Evolutionary conservation across 2,797 vertebrate genomes (phyloP).

Genomic region (Pangasius macronema): DNA sequence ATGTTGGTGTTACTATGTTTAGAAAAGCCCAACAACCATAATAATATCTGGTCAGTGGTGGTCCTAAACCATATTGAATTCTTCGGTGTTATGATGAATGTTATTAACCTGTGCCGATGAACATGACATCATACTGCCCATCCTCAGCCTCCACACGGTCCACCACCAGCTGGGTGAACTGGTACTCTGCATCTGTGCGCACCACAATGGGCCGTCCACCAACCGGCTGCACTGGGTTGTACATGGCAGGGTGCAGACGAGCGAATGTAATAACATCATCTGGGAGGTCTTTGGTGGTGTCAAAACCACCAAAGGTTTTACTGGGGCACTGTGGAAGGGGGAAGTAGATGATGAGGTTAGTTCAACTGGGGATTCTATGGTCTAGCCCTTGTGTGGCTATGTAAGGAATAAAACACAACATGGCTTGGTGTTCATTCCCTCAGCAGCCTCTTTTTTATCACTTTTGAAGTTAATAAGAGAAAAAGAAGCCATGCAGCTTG

Average conservation of each 20-base stretch:
- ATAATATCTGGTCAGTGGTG: neutral
- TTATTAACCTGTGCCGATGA: conserved; percentile 92
- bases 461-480: neutral
- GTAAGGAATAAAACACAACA: neutral
- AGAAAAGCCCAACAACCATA: neutral
- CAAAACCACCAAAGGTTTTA: conserved; percentile 97
- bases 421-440: neutral
- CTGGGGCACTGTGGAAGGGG: conserved; percentile 86
- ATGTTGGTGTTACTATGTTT: neutral
- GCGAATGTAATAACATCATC: conserved; percentile 98
- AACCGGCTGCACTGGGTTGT: conserved; percentile 90
- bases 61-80: neutral
- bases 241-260: conserved; percentile 95
- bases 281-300: conserved; percentile 96
- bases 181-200: conserved; percentile 93
- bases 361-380: neutral
- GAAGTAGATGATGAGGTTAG: neutral
- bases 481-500: neutral
- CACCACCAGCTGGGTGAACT: conserved; percentile 96
- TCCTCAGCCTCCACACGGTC: conserved; percentile 96
- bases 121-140: conserved; percentile 99
- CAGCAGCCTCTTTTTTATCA: neutral
- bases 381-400: neutral
- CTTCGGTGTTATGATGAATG: neutral
- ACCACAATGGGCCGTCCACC: conserved; percentile 94